Evolutionary conservation across 2,797 vertebrate genomes (phyloP).

Genomic region (Pantherophis alleghaniensis): DNA sequence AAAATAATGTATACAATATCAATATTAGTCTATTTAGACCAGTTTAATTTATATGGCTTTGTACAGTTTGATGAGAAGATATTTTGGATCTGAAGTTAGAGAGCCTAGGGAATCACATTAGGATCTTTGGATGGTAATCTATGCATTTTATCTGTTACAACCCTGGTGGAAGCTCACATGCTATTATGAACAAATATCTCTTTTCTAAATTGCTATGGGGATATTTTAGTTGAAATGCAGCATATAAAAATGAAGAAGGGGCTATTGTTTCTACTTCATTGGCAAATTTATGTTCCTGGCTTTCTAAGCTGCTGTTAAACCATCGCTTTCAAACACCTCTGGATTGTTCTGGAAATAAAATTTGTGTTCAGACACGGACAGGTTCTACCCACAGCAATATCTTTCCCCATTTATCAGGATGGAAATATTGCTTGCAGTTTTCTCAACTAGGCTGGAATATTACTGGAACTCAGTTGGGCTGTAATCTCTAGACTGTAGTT

Average conservation of each 20-base stretch:
- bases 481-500: background rate
- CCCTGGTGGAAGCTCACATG: background rate
- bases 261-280: background rate
- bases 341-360: background rate
- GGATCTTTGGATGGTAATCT: background rate
- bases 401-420: background rate
- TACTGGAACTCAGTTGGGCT: background rate
- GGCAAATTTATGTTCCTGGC: background rate
- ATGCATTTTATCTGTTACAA: background rate
- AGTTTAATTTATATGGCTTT: background rate
- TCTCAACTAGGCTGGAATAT: background rate
- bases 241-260: background rate
- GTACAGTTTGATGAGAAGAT: background rate
- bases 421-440: background rate
- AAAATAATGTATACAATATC: background rate
- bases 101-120: background rate
- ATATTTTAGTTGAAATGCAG: background rate
- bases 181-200: background rate
- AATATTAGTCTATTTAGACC: background rate
- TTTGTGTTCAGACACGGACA: background rate
- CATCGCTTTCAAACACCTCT: background rate
- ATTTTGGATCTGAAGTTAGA: background rate
- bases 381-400: background rate
- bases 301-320: background rate
- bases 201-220: background rate